A percentile compares a stretch with the other conserved stretches of the same genome.
phyloP scores from a whole-genome alignment of 2,888 invertebrate genomes.

The Junonia oenone region DNA sequence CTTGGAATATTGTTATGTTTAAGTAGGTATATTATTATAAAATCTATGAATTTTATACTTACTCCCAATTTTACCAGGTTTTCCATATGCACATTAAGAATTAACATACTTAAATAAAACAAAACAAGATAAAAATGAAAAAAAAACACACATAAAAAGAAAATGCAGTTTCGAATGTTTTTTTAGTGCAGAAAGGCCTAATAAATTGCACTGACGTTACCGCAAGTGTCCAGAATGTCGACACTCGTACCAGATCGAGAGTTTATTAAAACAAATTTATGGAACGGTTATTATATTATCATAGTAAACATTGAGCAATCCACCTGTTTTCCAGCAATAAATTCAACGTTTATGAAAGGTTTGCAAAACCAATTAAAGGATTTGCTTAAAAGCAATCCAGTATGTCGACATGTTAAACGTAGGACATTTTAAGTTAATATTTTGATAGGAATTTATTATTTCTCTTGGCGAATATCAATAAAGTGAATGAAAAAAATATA shows the following conservation, averaged over 20 bases:
- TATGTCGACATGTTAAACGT: conserved; percentile 17
- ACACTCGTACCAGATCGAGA: neutral
- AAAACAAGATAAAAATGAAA: too few relatives aligned
- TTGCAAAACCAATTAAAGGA: conserved; percentile 29
- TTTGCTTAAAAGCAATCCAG: conserved; percentile 17
- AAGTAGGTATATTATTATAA: too few relatives aligned
- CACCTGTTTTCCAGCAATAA: conserved; percentile 15
- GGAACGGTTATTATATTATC: neutral
- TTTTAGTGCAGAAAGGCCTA: neutral
- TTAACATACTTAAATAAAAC: too few relatives aligned
- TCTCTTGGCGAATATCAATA: too few relatives aligned
- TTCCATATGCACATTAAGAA: too few relatives aligned
- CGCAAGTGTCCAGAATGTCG: neutral
- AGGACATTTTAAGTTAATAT: neutral
- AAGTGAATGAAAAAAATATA: too few relatives aligned
- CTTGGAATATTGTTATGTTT: too few relatives aligned
- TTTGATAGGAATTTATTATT: neutral
- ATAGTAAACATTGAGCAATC: neutral
- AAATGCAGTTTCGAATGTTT: too few relatives aligned
- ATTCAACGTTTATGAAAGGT: conserved; percentile 24
- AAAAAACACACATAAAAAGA: too few relatives aligned
- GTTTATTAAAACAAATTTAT: conserved; percentile 1
- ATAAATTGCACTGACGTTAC: neutral
- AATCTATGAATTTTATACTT: too few relatives aligned
- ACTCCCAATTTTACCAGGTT: too few relatives aligned